Evolutionary conservation across 2,113 vertebrate species (phyloP).

Genomic region (Pelecanoides urinatrix): DNA sequence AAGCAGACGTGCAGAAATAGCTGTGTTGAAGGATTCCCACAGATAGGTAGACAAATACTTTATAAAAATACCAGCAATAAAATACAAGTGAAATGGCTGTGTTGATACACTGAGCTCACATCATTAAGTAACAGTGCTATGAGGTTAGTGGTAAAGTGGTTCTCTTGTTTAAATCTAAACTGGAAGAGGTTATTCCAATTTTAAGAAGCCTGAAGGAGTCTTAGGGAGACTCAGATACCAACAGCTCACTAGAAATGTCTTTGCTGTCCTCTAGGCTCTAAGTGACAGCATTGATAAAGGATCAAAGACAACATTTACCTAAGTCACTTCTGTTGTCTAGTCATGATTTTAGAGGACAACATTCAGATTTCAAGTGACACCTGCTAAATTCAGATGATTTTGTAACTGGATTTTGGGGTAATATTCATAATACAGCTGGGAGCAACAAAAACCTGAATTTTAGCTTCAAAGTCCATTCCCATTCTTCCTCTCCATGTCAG

Average conservation of each 20-base stretch:
- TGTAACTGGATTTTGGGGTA: neutral
- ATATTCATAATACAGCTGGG: neutral
- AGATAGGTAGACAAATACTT: slow-evolving; percentile 24
- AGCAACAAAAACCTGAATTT: neutral
- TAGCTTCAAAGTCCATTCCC: neutral
- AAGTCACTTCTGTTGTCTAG: neutral
- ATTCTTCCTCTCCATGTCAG: neutral
- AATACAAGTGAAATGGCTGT: neutral
- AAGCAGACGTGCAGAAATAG: neutral
- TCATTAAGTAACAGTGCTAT: neutral
- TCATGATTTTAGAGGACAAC: neutral
- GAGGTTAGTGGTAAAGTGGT: slow-evolving; percentile 4
- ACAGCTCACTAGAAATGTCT: slow-evolving; percentile 26
- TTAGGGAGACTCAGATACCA: neutral
- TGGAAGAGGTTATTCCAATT: neutral
- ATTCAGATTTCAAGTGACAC: neutral
- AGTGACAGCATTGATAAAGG: neutral
- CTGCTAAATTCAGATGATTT: neutral
- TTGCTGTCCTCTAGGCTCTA: neutral
- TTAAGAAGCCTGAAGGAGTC: neutral
- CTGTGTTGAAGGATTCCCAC: slow-evolving; percentile 1
- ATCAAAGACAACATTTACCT: neutral
- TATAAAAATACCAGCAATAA: slow-evolving; percentile 40
- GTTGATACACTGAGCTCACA: neutral
- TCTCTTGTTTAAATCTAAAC: slow-evolving; percentile 9